These are phyloP conservation scores for Chrysolina haemoptera DNA, from an alignment of 2,888 invertebrate species.

Conservation along the genomic window DNA sequence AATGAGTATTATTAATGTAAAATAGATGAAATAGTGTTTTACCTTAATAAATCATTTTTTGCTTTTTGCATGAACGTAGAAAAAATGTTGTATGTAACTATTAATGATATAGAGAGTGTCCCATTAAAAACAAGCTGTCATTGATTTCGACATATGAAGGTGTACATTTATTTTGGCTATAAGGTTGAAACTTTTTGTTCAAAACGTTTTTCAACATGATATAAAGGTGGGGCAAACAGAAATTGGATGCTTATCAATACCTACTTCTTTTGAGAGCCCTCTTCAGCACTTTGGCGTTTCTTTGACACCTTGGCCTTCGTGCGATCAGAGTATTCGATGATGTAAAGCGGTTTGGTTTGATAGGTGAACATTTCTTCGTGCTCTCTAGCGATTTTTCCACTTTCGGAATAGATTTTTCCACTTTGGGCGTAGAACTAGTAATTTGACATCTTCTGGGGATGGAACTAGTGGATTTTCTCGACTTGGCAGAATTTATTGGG, in stretches of 20 bases:
- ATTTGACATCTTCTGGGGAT: not conserved
- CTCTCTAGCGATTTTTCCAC: not conserved
- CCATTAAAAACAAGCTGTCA: too few species aligned
- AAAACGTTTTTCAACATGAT: too few species aligned
- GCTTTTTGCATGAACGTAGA: too few species aligned
- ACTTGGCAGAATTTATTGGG: not conserved
- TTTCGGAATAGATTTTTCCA: not conserved
- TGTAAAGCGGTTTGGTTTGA: not conserved
- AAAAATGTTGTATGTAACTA: too few species aligned
- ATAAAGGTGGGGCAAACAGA: too few species aligned
- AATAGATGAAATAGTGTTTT: too few species aligned
- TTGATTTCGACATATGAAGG: too few species aligned
- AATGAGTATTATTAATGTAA: too few species aligned
- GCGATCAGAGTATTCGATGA: not conserved
- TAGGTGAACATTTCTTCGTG: not conserved
- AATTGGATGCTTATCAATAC: not conserved
- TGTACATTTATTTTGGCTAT: not conserved
- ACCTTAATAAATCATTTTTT: too few species aligned
- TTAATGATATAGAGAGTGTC: too few species aligned
- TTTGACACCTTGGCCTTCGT: not conserved
- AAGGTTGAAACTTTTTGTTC: too few species aligned
- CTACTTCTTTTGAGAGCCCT: conserved; percentile 6
- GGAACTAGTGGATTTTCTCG: not conserved
- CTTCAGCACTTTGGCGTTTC: not conserved
- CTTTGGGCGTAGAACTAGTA: not conserved